Evolutionary conservation across 2,797 vertebrate genomes (phyloP).

Genomic region (Macropus fuliginosus): DNA sequence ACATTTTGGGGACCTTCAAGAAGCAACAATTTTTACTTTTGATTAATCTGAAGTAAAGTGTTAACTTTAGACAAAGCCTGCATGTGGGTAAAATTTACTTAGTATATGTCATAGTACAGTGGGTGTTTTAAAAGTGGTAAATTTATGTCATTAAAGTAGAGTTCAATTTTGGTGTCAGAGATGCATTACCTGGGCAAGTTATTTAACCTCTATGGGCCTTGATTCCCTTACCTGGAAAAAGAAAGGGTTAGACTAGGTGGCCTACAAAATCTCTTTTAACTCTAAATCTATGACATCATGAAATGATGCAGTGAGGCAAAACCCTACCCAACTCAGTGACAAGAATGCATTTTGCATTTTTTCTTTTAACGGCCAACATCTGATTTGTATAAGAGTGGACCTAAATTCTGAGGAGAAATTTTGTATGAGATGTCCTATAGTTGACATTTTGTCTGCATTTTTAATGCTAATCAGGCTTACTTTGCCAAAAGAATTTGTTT

Average conservation of each 20-base stretch:
- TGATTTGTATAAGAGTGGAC: neutral
- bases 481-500: neutral
- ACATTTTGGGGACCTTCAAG: neutral
- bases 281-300: neutral
- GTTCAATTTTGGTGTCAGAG: neutral
- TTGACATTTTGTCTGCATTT: neutral
- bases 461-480: neutral
- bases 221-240: neutral
- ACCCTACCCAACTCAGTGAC: neutral
- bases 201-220: neutral
- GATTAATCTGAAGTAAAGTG: neutral
- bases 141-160: neutral
- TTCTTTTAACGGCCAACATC: neutral
- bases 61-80: neutral
- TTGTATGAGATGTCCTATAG: neutral
- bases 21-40: neutral
- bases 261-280: neutral
- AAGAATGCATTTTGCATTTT: neutral
- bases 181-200: neutral
- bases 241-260: neutral
- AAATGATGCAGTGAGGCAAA: neutral
- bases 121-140: neutral
- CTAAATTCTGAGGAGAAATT: neutral
- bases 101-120: neutral
- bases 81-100: neutral